phyloP scores from a whole-genome alignment of 2,797 vertebrate species.

The Nyctalus aviator region DNA sequence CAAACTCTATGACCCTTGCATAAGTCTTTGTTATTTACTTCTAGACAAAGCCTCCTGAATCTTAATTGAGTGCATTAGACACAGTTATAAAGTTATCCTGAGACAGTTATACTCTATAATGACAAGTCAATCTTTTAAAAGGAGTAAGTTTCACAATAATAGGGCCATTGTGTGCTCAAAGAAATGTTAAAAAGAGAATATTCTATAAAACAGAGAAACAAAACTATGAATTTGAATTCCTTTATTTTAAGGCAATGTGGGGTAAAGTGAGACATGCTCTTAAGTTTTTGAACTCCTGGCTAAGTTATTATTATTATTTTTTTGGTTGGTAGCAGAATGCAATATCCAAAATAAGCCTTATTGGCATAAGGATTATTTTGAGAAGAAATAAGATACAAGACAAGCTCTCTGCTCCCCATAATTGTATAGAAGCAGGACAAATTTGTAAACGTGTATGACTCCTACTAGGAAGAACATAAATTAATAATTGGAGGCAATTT shows the following conservation, averaged over 20 bases:
- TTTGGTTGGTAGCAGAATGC: neutral
- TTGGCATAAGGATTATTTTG: neutral
- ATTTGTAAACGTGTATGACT: neutral
- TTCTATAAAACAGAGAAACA: neutral
- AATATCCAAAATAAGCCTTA: neutral
- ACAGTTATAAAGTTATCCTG: neutral
- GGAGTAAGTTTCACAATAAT: neutral
- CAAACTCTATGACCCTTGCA: neutral
- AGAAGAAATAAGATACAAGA: neutral
- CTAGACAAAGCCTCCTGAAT: neutral
- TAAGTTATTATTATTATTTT: neutral
- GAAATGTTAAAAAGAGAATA: neutral
- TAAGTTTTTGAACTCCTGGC: neutral
- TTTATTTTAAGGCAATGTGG: neutral
- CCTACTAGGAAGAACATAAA: neutral
- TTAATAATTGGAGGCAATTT: neutral
- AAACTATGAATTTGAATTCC: neutral
- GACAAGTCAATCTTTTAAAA: neutral
- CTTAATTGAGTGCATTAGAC: neutral
- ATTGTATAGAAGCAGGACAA: neutral
- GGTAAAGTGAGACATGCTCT: neutral
- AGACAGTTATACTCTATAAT: neutral
- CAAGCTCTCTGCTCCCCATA: neutral
- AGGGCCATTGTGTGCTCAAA: neutral
- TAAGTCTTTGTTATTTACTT: neutral